These are phyloP conservation scores for Lepeophtheirus salmonis DNA, from an alignment of 1,140 invertebrate genomes.

Conservation along the genomic window DNA sequence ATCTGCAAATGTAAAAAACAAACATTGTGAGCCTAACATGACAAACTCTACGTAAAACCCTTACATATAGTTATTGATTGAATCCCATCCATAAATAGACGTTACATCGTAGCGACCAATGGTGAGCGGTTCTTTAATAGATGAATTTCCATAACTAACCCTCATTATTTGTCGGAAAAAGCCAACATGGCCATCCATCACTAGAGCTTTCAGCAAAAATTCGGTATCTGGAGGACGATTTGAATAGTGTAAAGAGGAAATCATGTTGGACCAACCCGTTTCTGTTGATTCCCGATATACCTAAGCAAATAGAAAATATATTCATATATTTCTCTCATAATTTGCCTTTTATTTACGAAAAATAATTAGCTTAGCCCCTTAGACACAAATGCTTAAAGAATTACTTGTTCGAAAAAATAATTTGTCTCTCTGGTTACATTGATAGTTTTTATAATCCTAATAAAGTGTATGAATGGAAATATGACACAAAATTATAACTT, in stretches of 20 bases:
- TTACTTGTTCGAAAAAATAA: no score
- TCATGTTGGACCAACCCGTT: not conserved
- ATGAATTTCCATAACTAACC: conserved; percentile 46
- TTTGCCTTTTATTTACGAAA: no score
- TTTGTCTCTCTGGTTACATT: no score
- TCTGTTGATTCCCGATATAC: not conserved
- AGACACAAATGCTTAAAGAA: no score
- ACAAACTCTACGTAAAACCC: no score
- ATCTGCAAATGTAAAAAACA: not conserved
- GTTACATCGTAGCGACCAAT: conserved; percentile 66
- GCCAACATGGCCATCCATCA: conserved; percentile 51
- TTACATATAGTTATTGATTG: conserved; percentile 60
- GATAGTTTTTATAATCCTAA: no score
- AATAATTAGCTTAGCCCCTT: no score
- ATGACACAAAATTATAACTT: no score
- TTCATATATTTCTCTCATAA: no score
- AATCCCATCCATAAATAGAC: conserved; percentile 63
- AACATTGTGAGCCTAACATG: no score
- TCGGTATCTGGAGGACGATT: conserved; percentile 24
- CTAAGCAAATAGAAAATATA: not conserved
- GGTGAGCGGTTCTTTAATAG: conserved; percentile 51
- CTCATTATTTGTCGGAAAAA: conserved; percentile 59
- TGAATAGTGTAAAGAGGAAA: not conserved
- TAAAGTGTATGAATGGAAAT: no score
- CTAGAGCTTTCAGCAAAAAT: conserved; percentile 61